phyloP scores from a whole-genome alignment of 2,113 vertebrate genomes.

The Taxidea taxus region DNA sequence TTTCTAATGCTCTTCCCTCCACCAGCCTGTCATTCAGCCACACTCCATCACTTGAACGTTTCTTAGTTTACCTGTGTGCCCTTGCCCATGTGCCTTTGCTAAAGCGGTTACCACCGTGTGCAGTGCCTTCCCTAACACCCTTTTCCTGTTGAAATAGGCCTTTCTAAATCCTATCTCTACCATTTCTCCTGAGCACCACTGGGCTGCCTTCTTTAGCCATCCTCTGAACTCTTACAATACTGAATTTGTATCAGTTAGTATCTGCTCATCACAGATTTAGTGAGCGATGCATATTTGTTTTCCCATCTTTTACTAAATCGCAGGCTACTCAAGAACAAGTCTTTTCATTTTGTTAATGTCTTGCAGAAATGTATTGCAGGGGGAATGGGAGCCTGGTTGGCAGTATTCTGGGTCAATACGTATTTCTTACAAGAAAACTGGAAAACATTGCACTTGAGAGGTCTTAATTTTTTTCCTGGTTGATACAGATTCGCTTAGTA shows the following conservation, averaged over 20 bases:
- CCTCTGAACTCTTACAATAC: not conserved
- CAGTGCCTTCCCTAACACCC: not conserved
- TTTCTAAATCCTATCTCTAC: not conserved
- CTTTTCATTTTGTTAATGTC: not conserved
- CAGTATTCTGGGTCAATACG: constrained; percentile 1
- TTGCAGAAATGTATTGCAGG: not conserved
- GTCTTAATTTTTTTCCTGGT: not conserved
- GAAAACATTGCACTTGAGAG: not conserved
- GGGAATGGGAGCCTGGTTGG: not conserved
- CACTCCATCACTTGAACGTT: not conserved
- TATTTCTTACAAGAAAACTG: constrained; percentile 40
- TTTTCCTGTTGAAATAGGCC: not conserved
- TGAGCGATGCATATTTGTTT: not conserved
- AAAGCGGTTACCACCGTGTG: not conserved
- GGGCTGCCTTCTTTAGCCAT: not conserved
- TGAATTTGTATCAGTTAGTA: not conserved
- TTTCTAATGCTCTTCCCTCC: not conserved
- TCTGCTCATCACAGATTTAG: not conserved
- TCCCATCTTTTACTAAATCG: not conserved
- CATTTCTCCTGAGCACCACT: not conserved
- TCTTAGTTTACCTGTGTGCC: not conserved
- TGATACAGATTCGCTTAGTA: not conserved
- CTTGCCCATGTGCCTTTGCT: not conserved
- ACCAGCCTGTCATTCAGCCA: not conserved
- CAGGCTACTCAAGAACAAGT: not conserved